phyloP scores from a whole-genome alignment of 2,113 vertebrate species.

The Pseudopipra pipra region DNA sequence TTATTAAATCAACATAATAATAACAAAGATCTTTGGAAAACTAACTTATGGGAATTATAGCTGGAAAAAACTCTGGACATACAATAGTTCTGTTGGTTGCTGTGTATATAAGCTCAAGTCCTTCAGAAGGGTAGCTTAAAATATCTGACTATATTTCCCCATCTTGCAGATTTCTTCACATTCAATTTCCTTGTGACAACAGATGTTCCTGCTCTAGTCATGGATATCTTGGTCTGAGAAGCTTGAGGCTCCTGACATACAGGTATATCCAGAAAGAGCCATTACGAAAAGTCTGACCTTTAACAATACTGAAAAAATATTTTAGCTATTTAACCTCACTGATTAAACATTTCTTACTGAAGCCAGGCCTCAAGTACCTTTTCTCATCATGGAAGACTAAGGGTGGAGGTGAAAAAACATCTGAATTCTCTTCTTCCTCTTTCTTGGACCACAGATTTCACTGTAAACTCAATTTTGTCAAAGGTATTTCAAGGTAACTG shows the following conservation, averaged over 20 bases:
- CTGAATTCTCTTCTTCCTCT: background rate
- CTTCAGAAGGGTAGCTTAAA: background rate
- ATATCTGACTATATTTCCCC: background rate
- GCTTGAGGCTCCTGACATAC: background rate
- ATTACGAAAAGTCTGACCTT: background rate
- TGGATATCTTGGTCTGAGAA: background rate
- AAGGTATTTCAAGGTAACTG: background rate
- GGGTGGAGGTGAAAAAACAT: background rate
- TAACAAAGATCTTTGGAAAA: background rate
- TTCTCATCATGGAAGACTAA: background rate
- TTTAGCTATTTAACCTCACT: background rate
- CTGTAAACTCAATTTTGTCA: background rate
- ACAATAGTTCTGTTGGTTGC: background rate
- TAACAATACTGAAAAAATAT: background rate
- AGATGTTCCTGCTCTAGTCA: slow-evolving; percentile 3
- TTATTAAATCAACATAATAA: background rate
- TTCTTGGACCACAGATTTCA: background rate
- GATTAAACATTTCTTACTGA: background rate
- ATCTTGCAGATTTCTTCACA: slow-evolving; percentile 1
- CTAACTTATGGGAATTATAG: background rate
- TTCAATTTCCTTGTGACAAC: background rate
- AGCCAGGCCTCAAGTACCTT: background rate
- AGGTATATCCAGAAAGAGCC: background rate
- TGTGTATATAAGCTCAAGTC: background rate
- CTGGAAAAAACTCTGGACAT: background rate